Percentiles rank a stretch among this genome's conserved stretches.
phyloP scores from a whole-genome alignment of 1,140 invertebrate species.

The Drosophila miranda region DNA sequence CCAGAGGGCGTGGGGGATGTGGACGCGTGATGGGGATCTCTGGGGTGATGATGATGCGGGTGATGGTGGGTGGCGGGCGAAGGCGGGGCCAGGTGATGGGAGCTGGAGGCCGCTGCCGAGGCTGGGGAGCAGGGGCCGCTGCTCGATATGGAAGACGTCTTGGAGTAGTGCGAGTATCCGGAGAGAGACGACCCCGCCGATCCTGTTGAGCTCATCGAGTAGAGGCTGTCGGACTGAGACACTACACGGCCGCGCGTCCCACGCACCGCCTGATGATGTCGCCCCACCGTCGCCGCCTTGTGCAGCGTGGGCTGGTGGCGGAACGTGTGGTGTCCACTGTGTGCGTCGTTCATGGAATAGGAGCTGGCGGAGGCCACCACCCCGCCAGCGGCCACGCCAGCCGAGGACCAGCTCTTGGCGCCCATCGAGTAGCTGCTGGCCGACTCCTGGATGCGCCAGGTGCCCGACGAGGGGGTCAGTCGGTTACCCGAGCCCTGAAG shows the following conservation, averaged over 20 bases:
- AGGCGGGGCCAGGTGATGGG: slow-evolving; percentile 71
- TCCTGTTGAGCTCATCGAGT: slow-evolving; percentile 87
- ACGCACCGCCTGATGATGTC: slow-evolving; percentile 41
- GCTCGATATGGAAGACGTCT: slow-evolving; percentile 82
- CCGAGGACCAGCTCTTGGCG: slow-evolving; percentile 84
- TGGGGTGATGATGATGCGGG: slow-evolving; percentile 47
- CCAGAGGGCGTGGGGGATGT: slow-evolving; percentile 60
- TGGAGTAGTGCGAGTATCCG: slow-evolving; percentile 82
- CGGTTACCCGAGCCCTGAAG: slow-evolving; percentile 86
- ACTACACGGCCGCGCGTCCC: slow-evolving; percentile 78
- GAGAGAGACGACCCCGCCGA: slow-evolving; percentile 88
- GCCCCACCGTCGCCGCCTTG: slow-evolving; percentile 41
- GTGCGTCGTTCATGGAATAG: slow-evolving; percentile 81
- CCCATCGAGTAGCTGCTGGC: slow-evolving; percentile 93
- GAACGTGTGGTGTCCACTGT: slow-evolving; percentile 76
- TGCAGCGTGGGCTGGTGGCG: slow-evolving; percentile 71
- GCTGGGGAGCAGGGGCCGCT: slow-evolving; percentile 73
- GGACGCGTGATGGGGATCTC: slow-evolving; percentile 29
- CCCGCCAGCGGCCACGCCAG: slow-evolving; percentile 70
- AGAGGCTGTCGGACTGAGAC: slow-evolving; percentile 86
- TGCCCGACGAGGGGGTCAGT: slow-evolving; percentile 83
- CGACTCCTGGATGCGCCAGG: slow-evolving; percentile 89
- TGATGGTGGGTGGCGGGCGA: slow-evolving; percentile 61
- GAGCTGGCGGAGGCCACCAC: slow-evolving; percentile 81
- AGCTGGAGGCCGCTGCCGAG: slow-evolving; percentile 57